Evolutionary conservation across 2,113 vertebrate genomes (phyloP).

Genomic region (Furnarius figulus): DNA sequence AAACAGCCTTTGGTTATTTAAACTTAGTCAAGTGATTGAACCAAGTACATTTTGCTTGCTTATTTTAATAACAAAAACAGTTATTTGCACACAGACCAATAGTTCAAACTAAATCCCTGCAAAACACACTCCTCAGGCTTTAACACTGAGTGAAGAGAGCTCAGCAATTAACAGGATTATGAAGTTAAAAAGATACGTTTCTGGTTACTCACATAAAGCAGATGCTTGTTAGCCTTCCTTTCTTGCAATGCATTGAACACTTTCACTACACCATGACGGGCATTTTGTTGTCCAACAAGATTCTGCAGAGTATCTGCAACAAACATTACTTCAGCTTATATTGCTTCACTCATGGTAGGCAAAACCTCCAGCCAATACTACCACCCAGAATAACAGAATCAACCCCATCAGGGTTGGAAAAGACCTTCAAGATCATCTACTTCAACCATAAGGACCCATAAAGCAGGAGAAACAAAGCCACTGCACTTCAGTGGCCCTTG

Average conservation of each 20-base stretch:
- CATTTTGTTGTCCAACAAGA: conserved; percentile 97
- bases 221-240: conserved; percentile 93
- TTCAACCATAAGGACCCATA: not conserved
- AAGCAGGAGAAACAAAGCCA: not conserved
- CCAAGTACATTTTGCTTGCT: not conserved
- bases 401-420: not conserved
- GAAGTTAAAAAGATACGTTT: not conserved
- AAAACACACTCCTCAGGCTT: not conserved
- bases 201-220: conserved; percentile 90
- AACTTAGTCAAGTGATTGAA: not conserved
- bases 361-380: not conserved
- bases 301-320: conserved; percentile 90
- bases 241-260: conserved; percentile 96
- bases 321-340: not conserved
- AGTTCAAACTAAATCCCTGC: not conserved
- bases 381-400: not conserved
- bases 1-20: not conserved
- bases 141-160: not conserved
- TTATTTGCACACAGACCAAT: not conserved
- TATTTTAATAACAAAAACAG: not conserved
- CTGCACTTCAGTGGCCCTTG: not conserved
- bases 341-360: not conserved
- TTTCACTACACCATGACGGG: conserved; percentile 93
- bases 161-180: not conserved
- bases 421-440: not conserved